Base-by-base conservation (phyloP, 92 coral and sea anemone genomes). In the Porites evermanni region DNA sequence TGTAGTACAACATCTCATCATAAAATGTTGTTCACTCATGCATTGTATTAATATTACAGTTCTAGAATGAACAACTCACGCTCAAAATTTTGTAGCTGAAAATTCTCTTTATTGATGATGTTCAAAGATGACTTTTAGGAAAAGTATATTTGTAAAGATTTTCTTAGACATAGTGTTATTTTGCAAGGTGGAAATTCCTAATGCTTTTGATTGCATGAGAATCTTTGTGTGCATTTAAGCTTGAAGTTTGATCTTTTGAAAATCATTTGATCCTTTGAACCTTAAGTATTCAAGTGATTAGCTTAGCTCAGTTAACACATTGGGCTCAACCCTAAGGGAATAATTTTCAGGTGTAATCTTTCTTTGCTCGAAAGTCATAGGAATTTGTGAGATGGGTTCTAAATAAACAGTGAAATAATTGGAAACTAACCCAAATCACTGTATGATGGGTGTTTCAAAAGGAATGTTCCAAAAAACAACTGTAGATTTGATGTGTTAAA, bases 221-320 rank as follows among this genome's bases (percentile, higher is more conserved):
- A 56, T 69, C 56, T 18, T 29, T 81, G 77, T 77, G 58, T 81
- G 85, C 18, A 17, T 70, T 69, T 72, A 68, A 80, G 67, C 65
- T 52, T 51, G 76, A 72, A 51, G 56, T 72, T 47, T 72, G 78
- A 74, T 74, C 78, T 53, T 74, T 74, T 56, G 13, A 56, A 56
- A 56, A 56, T 56, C 59, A 29, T 67, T 10, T 51, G 29, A 64
- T 78, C 82, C 19, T 75, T 54, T 78, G 32, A 78, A 38, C 70
- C 82, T n/a, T 19, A n/a, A 38, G 47, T 19, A n/a, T 81, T 78
- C 53, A 80, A 51, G 84, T 80, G 54, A 80, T 67, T 80, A 69
- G 44, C 14, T 56, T 11, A 56, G 29, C 75, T 24, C 20, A 67
- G 69, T 80, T 80, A 54, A n/a, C 77, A 81, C 70, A 81, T 53